Base-by-base conservation (phyloP, 2,888 invertebrate species). In the Raillietiella orientalis region DNA sequence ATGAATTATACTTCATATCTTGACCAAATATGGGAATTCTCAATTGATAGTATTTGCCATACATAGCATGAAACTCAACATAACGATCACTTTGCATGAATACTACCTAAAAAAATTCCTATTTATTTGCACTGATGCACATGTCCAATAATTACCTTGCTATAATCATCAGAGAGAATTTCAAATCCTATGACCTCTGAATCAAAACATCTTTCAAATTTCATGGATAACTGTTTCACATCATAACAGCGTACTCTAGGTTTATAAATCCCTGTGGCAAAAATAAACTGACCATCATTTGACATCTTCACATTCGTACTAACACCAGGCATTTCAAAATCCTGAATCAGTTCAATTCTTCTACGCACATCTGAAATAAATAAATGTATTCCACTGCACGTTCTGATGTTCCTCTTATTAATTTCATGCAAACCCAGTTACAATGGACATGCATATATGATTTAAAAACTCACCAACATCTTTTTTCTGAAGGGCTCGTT, bases 241-340 rank as follows among this genome's bases (percentile, higher is more conserved):
- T 99, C 96, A 45, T 64, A 99, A 47, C 93, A 93, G 45, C 79
- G 71, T 1, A 99, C 55, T 38, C 84, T 56, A 2, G 96, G 96
- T 43, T 96, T 96, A 44, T 96, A 99, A 4, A 48, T 42, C 24
- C 93, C 93, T 17, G 87, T 67, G 2, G 74, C 72, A 41, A 87
- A 53, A 32, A 96, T 64, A 41, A 72, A 87, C 34, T 87, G 70
- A 11, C 75, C 72, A 55, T 99, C 90, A 36, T 59, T 66, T 5
- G 90, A 74, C 33, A 77, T 58, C 39, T 62, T 57, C 14, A 99
- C 56, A 26, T 62, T 62, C 11, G 66, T 69, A 41, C 84, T 82
- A 1, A 93, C 59, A 25, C 66, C 77, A 14, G 96, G 93, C 96
- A 96, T 96, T 37, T 87, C 79, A 56, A 99, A 96, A 43, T 96